Percentiles rank a stretch among this genome's conserved stretches.
Evolutionary conservation across 1,140 invertebrate genomes (phyloP).

Genomic region (Zaprionus davidi): DNA sequence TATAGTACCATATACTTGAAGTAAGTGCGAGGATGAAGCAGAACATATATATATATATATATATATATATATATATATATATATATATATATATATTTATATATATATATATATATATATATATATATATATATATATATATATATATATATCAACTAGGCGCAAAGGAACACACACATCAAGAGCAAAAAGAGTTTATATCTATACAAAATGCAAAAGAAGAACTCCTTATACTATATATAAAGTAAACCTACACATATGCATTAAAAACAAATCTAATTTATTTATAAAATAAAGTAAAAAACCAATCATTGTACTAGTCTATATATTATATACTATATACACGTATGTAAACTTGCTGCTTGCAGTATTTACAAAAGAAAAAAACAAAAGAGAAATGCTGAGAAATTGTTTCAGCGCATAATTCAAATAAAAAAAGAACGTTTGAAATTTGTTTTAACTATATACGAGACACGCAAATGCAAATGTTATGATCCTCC

Average conservation of each 20-base stretch:
- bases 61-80: too few relatives aligned
- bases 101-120: too few relatives aligned
- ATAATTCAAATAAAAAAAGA: constrained; percentile 30
- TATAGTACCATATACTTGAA: constrained; percentile 25
- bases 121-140: too few relatives aligned
- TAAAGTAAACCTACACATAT: constrained; percentile 53
- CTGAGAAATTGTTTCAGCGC: constrained; percentile 25
- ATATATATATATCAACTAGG: constrained; percentile 62
- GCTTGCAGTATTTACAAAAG: constrained; percentile 56
- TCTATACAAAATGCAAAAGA: constrained; percentile 41
- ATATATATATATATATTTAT: too few relatives aligned
- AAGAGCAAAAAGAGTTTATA: constrained; percentile 58
- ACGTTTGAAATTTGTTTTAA: constrained; percentile 46
- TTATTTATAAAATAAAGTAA: constrained; percentile 69
- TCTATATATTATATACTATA: constrained; percentile 28
- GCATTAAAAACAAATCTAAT: constrained; percentile 55
- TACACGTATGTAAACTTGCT: constrained; percentile 50
- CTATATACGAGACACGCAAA: constrained; percentile 37
- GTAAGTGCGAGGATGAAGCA: background rate
- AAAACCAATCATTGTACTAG: constrained; percentile 63
- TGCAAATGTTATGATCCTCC: constrained; percentile 35
- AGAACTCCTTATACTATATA: constrained; percentile 41
- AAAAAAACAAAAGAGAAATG: constrained; percentile 16
- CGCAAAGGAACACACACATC: constrained; percentile 73
- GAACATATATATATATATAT: constrained; percentile 27